Percentiles rank a stretch among this genome's conserved stretches.
Evolutionary conservation across 2,113 vertebrate species (phyloP).

Genomic region (Rhinoderma darwinii): DNA sequence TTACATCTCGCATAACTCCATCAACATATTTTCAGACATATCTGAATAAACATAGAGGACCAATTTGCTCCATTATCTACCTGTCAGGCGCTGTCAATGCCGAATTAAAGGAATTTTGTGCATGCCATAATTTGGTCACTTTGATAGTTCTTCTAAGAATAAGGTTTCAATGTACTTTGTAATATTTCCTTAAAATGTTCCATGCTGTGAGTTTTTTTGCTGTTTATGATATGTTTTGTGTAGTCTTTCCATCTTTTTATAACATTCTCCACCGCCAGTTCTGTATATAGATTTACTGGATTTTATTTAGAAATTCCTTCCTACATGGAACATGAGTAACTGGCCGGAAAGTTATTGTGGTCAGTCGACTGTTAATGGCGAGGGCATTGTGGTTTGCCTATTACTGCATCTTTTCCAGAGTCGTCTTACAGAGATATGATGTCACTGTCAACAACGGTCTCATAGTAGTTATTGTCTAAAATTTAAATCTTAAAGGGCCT

Average conservation of each 20-base stretch:
- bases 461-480: background rate
- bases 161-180: background rate
- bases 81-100: too few species aligned
- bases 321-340: constrained; percentile 4
- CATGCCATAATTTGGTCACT: background rate
- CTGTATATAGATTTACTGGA: constrained; percentile 6
- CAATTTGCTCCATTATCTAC: too few species aligned
- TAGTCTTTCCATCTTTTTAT: constrained; percentile 31
- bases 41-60: too few species aligned
- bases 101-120: background rate
- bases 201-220: background rate
- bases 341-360: constrained; percentile 4
- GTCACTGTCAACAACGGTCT: constrained; percentile 22
- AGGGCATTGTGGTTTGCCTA: constrained; percentile 11
- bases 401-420: constrained; percentile 46
- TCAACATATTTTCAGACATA: too few species aligned
- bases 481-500: background rate
- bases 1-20: too few species aligned
- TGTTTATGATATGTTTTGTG: background rate
- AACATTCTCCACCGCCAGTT: background rate
- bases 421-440: background rate
- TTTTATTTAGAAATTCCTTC: constrained; percentile 47
- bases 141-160: background rate
- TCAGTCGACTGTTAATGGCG: background rate
- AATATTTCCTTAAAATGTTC: background rate